Conservation (phyloP, 2,797 vertebrate genomes). For the Tamandua tetradactyla region DNA sequence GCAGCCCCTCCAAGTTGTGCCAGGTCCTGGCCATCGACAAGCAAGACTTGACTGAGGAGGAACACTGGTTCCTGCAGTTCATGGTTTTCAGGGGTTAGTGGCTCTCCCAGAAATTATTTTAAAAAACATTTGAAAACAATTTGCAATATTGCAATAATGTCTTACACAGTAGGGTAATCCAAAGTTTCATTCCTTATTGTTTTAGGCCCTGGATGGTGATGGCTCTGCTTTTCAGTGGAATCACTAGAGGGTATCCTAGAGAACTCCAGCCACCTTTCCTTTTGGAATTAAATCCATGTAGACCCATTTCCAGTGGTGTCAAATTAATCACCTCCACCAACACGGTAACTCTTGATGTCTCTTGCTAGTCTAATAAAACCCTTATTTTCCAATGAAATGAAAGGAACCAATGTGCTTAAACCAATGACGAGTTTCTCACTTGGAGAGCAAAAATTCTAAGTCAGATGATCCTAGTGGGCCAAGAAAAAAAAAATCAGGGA, state of each 20-base stretch:
- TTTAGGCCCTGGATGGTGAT: neutral
- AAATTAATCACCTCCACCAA: neutral
- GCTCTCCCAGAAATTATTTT: too few relatives aligned
- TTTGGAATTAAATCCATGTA: neutral
- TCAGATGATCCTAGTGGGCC: neutral
- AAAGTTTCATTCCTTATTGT: neutral
- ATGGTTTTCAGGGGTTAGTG: too few relatives aligned
- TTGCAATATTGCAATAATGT: neutral
- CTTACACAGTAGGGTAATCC: neutral
- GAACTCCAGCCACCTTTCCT: neutral
- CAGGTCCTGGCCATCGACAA: constrained; percentile 92
- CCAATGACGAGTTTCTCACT: neutral
- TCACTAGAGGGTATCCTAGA: neutral
- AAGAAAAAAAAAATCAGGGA: too few relatives aligned
- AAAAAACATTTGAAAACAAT: neutral
- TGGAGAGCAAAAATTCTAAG: neutral
- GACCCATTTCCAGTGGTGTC: neutral
- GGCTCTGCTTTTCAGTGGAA: neutral
- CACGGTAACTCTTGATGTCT: neutral
- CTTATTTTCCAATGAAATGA: neutral
- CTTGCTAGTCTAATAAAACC: neutral
- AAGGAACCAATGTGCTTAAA: neutral
- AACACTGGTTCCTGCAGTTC: constrained; percentile 93
- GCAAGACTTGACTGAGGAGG: constrained; percentile 88
- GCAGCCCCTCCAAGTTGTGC: constrained; percentile 96